Base-by-base conservation (phyloP, 2,797 vertebrate species). In the Columba guinea region DNA sequence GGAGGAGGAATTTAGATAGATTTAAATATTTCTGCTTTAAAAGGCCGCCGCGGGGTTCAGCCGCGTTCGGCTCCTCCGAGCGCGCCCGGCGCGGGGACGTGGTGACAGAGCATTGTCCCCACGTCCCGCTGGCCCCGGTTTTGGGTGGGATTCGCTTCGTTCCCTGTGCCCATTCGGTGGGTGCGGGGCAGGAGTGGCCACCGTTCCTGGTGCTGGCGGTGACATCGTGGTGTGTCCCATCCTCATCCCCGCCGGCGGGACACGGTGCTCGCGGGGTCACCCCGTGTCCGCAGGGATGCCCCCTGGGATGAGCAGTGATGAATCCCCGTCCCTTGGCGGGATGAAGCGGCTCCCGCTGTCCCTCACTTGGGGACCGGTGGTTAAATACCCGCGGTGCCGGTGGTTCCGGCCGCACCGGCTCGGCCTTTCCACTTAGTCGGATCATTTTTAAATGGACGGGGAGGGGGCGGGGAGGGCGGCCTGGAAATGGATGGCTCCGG, bases 401-500 rank as follows among this genome's bases (percentile, higher is more conserved):
- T 1, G 1, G 24, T 16, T 51, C 39, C 12, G 3, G 26, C 49
- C 23, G 37, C 82, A 75, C 30, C 4, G 2, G 55, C 55, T 82
- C 3, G 24, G 70, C 78, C 49, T 86, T 77, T 77, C 48, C 4
- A 8, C 86, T 48, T 26, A 11, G 35, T 39, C 39, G 75, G 67
- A 11, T 95, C 48, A 93, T 94, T 91, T 83, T 56, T 63, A 70
- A 64, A 71, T 49, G 15, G 46, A 34, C 41, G 44, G 76, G 60
- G 76, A 46, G 76, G 32, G 21, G 39, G 62, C 13, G 35, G 74
- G 51, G 39, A 49, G 74, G 55, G 91, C 75, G 87, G 92, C 93
- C 81, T 74, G 87, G 93, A 89, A 92, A 95, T 89, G 95, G 96
- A 80, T 88, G 96, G 95, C 92, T 85, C 87, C 48, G 22, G 94